A percentile compares a stretch with the other conserved stretches of the same genome.
These are phyloP conservation scores for Botia kubotai DNA, from an alignment of 2,797 vertebrate genomes.

Conservation along the genomic window DNA sequence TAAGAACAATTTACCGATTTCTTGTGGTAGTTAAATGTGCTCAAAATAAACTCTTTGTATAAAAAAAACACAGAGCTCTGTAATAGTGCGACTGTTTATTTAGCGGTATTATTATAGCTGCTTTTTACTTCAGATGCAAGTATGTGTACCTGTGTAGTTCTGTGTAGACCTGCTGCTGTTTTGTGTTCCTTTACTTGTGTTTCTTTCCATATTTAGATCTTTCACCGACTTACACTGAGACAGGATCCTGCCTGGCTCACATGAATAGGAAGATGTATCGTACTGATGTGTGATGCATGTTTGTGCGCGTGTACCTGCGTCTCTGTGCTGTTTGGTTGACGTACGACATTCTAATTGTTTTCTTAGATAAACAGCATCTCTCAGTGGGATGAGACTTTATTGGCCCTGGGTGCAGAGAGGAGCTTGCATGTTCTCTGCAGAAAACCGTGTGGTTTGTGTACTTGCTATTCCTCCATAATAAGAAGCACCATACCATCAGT, in stretches of 20 bases:
- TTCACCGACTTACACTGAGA: constrained; percentile 19
- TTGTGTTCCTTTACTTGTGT: constrained; percentile 1
- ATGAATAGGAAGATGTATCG: constrained; percentile 19
- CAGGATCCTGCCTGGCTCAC: constrained; percentile 19
- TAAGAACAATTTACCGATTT: not conserved
- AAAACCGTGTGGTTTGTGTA: constrained; percentile 34
- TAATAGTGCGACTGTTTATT: not conserved
- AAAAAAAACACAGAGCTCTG: not conserved
- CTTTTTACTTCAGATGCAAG: not conserved
- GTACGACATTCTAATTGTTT: constrained; percentile 17
- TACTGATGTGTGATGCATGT: not conserved
- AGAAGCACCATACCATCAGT: constrained; percentile 34
- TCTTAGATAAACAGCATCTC: constrained; percentile 8
- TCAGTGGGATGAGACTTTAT: constrained; percentile 13
- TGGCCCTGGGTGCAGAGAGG: constrained; percentile 6
- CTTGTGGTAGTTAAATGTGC: not conserved
- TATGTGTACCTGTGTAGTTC: not conserved
- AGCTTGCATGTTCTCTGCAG: constrained; percentile 22
- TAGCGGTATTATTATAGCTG: not conserved
- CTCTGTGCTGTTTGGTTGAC: constrained; percentile 16
- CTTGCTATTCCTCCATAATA: constrained; percentile 47
- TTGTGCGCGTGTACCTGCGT: constrained; percentile 27
- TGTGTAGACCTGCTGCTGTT: constrained; percentile 9
- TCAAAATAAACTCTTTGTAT: constrained; percentile 4
- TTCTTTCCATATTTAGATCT: constrained; percentile 29